A percentile compares a stretch with the other conserved stretches of the same genome.
These are phyloP conservation scores for Spheniscus mendiculus DNA, from an alignment of 2,113 vertebrate genomes.

Conservation along the genomic window DNA sequence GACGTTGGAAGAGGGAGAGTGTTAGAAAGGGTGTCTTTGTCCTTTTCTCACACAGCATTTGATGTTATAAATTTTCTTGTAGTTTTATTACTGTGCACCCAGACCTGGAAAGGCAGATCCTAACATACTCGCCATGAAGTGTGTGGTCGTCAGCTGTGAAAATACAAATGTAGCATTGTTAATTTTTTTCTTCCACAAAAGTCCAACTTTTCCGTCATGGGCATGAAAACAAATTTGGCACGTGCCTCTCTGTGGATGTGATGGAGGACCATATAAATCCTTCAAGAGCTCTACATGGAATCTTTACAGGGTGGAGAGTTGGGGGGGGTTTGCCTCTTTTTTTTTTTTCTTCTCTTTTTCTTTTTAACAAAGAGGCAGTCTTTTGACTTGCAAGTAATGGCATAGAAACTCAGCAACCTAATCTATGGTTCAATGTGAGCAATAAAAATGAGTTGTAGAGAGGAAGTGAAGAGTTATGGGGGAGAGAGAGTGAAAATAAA, in stretches of 20 bases:
- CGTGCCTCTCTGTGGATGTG: background rate
- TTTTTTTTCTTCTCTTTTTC: too few species aligned
- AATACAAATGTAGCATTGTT: background rate
- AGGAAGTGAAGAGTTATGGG: background rate
- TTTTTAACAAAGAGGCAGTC: background rate
- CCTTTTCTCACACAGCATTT: background rate
- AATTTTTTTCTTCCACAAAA: background rate
- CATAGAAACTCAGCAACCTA: background rate
- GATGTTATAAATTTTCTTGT: background rate
- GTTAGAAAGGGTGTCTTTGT: background rate
- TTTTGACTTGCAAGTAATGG: background rate
- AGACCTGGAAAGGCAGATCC: background rate
- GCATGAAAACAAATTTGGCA: background rate
- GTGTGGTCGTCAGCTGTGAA: background rate
- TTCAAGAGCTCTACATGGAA: background rate
- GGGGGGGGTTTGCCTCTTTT: rapidly evolving
- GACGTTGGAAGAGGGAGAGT: background rate
- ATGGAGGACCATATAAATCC: background rate
- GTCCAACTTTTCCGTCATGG: background rate
- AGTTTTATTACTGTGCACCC: background rate
- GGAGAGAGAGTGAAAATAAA: background rate
- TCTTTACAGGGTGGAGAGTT: background rate
- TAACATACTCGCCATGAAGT: background rate
- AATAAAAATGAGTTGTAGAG: background rate
- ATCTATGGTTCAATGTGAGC: background rate